Base-by-base conservation (phyloP, 1,140 invertebrate species). In the Goniozus legneri region DNA sequence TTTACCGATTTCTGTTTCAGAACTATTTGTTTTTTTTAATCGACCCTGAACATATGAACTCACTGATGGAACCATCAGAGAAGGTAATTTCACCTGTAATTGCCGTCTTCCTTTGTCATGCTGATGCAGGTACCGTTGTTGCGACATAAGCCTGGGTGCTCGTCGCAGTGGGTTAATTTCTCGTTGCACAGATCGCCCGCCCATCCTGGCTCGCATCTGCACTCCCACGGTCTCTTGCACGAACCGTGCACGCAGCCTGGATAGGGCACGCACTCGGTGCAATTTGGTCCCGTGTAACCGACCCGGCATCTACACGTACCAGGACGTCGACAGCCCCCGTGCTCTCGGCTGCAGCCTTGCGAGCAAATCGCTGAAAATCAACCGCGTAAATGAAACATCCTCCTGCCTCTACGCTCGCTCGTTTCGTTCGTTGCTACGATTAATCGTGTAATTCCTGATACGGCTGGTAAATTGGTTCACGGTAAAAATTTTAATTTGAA, bases 171-270 rank as follows among this genome's bases (percentile, higher is more conserved):
- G 44, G 83, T 89, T 16, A 91, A 70, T 61, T 86, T 87, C 84
- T 92, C 87, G 65, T 92, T 87, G 70, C 91, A 93, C 0, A 93
- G 81, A 77, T 92, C 88, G 38, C 89, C 91, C 14, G 89, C 87
- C 89, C 89, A 93, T 35, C 91, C 90, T 0, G 83, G 80, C 51
- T 86, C 79, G 67, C 91, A 94, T 58, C 84, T 83, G 65, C 91
- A 94, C 64, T 92, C 89, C 89, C 89, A 93, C n/a, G 90, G 89
- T 19, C 84, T 79, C 60, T 83, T 85, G 66, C 91, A 95, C 30
- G 81, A 78, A 12, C 91, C 91, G 67, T 93, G 85, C 24, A 84
- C 83, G 62, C 91, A 94, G 33, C 89, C 91, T 0, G 91, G 90
- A 71, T 94, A 93, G 0, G 84, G 79, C 47, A 86, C 86, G 67